Percentiles rank a stretch among this genome's conserved stretches.
Conservation (phyloP, 35 echinoderm and acorn worm species). For the Ptychodera flava region DNA sequence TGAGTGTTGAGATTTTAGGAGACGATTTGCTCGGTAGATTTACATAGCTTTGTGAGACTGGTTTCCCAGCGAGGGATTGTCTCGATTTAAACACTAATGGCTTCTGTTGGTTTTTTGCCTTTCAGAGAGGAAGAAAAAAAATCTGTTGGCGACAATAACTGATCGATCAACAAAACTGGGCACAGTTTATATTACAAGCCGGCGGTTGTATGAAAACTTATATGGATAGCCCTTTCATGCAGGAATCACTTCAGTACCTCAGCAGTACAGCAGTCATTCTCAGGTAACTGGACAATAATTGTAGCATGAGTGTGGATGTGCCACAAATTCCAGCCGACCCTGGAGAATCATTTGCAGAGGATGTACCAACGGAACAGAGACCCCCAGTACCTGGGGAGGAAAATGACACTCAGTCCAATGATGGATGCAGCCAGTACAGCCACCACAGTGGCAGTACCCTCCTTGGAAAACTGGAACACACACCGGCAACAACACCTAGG, state of each 20-base stretch:
- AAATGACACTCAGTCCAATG: constrained; percentile 42
- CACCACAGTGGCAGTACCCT: not conserved
- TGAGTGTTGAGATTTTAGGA: too few species aligned
- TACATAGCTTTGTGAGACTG: too few species aligned
- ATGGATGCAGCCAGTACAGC: constrained; percentile 25
- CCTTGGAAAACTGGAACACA: too few species aligned
- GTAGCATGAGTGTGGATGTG: constrained; percentile 77
- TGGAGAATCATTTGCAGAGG: constrained; percentile 46
- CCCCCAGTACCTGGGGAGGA: constrained; percentile 90
- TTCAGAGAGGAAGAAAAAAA: too few species aligned
- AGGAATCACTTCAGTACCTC: not conserved
- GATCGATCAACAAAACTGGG: too few species aligned
- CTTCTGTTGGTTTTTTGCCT: too few species aligned
- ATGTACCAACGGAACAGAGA: constrained; percentile 57
- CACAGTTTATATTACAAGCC: not conserved
- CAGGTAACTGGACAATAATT: too few species aligned
- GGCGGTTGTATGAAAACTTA: not conserved
- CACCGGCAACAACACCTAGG: constrained; percentile 43
- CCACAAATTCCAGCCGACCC: constrained; percentile 52
- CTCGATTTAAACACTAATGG: too few species aligned
- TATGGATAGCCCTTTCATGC: not conserved
- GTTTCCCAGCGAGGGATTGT: too few species aligned
- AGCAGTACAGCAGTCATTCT: too few species aligned
- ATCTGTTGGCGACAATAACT: not conserved
- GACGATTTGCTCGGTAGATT: too few species aligned